phyloP scores from a whole-genome alignment of 2,113 vertebrate genomes.

The Eublepharis macularius region DNA sequence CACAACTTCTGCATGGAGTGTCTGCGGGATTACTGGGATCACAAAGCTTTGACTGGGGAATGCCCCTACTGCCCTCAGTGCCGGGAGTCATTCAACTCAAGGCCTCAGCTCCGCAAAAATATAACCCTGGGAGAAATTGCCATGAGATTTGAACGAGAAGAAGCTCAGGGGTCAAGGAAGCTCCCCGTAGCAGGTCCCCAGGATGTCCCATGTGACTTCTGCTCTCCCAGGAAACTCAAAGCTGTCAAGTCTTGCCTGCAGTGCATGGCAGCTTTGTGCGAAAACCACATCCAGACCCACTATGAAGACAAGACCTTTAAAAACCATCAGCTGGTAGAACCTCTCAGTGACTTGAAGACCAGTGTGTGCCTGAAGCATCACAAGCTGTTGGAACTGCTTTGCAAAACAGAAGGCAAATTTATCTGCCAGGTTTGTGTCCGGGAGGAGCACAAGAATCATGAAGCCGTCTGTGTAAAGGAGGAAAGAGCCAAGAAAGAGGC shows the following conservation, averaged over 20 bases:
- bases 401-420: constrained; percentile 63
- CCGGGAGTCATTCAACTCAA: constrained; percentile 58
- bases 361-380: constrained; percentile 71
- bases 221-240: constrained; percentile 70
- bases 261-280: constrained; percentile 81
- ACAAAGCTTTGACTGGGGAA: constrained; percentile 39
- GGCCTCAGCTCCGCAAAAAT: constrained; percentile 64
- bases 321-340: constrained; percentile 78
- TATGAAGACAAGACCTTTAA: constrained; percentile 71
- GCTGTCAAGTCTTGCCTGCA: constrained; percentile 79
- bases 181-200: constrained; percentile 21
- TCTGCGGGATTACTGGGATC: constrained; percentile 67
- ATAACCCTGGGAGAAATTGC: constrained; percentile 68
- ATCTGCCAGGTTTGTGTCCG: constrained; percentile 71
- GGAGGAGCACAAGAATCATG: constrained; percentile 65
- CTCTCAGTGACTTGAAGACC: constrained; percentile 75
- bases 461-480: constrained; percentile 59
- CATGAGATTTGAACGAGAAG: constrained; percentile 51
- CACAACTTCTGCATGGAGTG: constrained; percentile 72
- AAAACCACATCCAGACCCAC: constrained; percentile 80
- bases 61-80: constrained; percentile 70
- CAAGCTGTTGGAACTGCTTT: constrained; percentile 65
- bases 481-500: constrained; percentile 55
- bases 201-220: constrained; percentile 81
- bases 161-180: background rate